Evolutionary conservation across 2,888 invertebrate genomes (phyloP), one percentile per base, ranked within the genome.

Genomic region (Teleiodes luculella): DNA sequence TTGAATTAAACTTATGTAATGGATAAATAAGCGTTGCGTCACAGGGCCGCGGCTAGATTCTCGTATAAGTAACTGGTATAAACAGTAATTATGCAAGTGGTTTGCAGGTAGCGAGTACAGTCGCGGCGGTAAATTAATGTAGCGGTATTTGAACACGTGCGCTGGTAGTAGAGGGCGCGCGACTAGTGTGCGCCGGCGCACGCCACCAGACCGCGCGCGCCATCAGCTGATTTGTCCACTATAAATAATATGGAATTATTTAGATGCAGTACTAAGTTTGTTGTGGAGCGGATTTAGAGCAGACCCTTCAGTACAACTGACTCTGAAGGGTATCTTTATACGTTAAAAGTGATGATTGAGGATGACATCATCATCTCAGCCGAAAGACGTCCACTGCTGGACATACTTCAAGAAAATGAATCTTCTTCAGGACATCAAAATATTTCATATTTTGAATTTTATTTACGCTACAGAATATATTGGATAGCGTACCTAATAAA

Each of bases 211-310:
- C 18, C 57, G 60, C 60, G 55, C 61, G 60, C 54, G 62, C 64
- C 18, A 28, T 76, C 86, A 87, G 89, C 88, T 85, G 89, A 86
- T 86, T 74, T 72, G 74, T 61, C 72, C 74, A 83, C 88, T 88
- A 88, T 86, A 86, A 86, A 89, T 88, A 88, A 86, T 87, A 78
- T 72, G 70, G 76, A 81, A 83, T 80, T 74, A 79, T 76, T 76
- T 72, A 74, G 72, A 80, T 83, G 80, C 80, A 80, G 67, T 76
- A 24, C 6, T 24, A 24, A 24, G 24, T 24, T 24, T 24, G 18
- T 14, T 16, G 37, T 8, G 18, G 39, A 16, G 18, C 6, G 13
- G n/a, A 7, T 36, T 36, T 10, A 16, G 39, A 14, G 18, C 18
- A n/a, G n/a, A n/a, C n/a, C n/a, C n/a, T n/a, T n/a, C 39, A 37